Evolutionary conservation across 1,140 invertebrate species (phyloP).

Genomic region (Agraylea sexmaculata): DNA sequence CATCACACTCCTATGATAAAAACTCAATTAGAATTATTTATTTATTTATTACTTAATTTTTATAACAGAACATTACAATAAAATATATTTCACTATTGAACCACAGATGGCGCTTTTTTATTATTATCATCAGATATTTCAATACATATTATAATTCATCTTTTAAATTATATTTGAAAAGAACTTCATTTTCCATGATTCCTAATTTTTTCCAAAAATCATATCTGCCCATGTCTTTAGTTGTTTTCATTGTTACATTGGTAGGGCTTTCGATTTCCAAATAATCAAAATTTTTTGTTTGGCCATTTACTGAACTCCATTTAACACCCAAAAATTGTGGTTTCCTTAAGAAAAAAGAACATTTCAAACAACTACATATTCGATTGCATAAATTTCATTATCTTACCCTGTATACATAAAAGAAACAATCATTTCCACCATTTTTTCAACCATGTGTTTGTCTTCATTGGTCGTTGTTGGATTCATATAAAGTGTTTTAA

Average conservation of each 20-base stretch:
- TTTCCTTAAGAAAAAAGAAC: conserved; percentile 23
- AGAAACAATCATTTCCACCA: conserved; percentile 42
- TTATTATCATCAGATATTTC: too few relatives aligned
- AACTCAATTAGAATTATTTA: too few relatives aligned
- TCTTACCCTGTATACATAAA: conserved; percentile 44
- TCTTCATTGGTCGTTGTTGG: conserved; percentile 31
- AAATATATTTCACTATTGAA: too few relatives aligned
- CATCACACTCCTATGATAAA: too few relatives aligned
- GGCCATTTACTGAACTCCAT: conserved; percentile 29
- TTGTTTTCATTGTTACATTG: conserved; percentile 32
- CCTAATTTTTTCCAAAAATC: conserved; percentile 45
- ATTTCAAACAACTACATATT: conserved; percentile 5
- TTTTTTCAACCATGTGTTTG: conserved; percentile 36
- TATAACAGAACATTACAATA: too few relatives aligned
- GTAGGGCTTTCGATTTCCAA: conserved; percentile 39
- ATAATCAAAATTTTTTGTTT: conserved; percentile 34
- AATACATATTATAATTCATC: conserved; percentile 37
- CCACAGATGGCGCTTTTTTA: too few relatives aligned
- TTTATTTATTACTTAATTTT: too few relatives aligned
- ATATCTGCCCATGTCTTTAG: conserved; percentile 33
- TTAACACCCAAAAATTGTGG: conserved; percentile 24
- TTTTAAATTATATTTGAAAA: conserved; percentile 21
- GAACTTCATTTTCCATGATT: conserved; percentile 42
- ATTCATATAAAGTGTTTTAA: conserved; percentile 26
- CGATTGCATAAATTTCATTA: conserved; percentile 4